Evolutionary conservation across 2,888 invertebrate genomes (phyloP).

Genomic region (Schizaphis graminum): DNA sequence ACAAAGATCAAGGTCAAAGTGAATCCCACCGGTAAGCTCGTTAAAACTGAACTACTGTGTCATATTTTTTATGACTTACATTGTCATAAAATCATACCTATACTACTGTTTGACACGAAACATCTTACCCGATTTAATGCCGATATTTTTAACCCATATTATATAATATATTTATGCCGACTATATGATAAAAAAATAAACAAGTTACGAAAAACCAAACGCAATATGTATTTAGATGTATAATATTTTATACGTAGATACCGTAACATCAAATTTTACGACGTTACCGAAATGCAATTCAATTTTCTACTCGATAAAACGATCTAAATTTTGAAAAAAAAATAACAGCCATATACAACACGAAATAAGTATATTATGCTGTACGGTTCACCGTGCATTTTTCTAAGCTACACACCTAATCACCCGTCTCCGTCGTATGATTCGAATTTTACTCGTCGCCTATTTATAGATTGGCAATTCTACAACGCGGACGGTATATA

Average conservation of each 20-base stretch:
- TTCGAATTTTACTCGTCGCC: too few species aligned
- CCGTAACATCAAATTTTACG: background rate
- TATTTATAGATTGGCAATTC: too few species aligned
- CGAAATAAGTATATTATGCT: too few species aligned
- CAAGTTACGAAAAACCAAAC: background rate
- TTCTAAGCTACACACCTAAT: background rate
- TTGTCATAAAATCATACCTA: background rate
- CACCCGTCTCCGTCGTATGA: too few species aligned
- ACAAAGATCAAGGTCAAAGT: constrained; percentile 95
- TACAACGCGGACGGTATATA: too few species aligned
- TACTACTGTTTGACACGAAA: background rate
- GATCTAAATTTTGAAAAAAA: background rate
- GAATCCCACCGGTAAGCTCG: constrained; percentile 83
- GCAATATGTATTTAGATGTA: background rate
- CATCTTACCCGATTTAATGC: background rate
- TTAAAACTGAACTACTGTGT: background rate
- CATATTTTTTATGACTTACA: background rate
- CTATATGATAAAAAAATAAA: background rate
- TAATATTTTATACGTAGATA: background rate
- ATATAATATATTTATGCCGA: background rate
- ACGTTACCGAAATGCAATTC: background rate
- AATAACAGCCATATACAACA: too few species aligned
- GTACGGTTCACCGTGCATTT: background rate
- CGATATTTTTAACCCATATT: background rate
- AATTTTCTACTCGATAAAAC: background rate